Base-by-base conservation (phyloP, 2,797 vertebrate species). In the Emydoidea blandingii region DNA sequence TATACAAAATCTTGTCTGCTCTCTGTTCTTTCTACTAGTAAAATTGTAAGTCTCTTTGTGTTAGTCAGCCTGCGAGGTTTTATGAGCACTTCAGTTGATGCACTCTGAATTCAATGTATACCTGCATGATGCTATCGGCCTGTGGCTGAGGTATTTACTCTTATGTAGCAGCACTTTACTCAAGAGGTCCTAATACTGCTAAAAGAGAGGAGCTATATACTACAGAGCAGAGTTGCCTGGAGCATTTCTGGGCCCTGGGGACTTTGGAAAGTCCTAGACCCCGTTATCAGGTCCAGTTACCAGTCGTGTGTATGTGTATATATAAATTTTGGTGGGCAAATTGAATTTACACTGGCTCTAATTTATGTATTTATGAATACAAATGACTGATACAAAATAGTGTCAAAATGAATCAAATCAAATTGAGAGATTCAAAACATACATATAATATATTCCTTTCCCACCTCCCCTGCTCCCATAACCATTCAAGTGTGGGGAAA, bases 341-440 rank as follows among this genome's bases (percentile, higher is more conserved):
- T 85, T 89, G 2, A 87, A 79, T 93, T 93, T 94, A 15, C 79
- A 1, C 37, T 76, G 41, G 29, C 90, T 95, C 76, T 89, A 27
- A 23, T 79, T 72, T 87, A 79, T 89, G 83, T 68, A 91, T 95
- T 92, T 94, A 88, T 95, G 85, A 96, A 85, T 95, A 89, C 81
- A 88, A 91, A 97, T 95, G 56, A 78, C 86, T 0, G 0, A 83
- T 90, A 89, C 76, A 86, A 95, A 95, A 88, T 85, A 82, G 15
- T 86, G 79, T 95, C 95, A 94, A 91, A 97, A 90, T 7, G 1
- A 79, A 97, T 96, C 83, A 87, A 25, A 29, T 93, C 90, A 74
- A 81, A 86, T 0, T 0, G 44, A 90, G 79, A 85, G 91, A 90
- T 6, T 79, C 81, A 85, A 87, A 84, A 94, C 83, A 90, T 68